Evolutionary conservation across 2,888 invertebrate genomes (phyloP).

Genomic region (Orgyia antiqua): DNA sequence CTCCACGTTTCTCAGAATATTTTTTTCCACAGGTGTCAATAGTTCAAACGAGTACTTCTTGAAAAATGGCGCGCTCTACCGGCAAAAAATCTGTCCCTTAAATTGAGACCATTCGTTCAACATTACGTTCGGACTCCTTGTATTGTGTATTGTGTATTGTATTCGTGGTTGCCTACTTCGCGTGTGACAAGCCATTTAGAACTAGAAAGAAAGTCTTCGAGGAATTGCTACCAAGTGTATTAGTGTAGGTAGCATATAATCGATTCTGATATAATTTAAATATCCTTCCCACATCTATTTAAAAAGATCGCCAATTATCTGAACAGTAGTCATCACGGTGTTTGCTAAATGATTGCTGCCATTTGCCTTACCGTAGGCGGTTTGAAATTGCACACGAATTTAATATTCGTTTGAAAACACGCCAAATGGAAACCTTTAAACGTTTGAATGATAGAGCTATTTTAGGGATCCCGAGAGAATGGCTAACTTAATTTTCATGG

Average conservation of each 20-base stretch:
- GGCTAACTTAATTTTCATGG: background rate
- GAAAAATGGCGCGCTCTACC: too few species aligned
- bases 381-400: constrained; percentile 37
- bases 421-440: constrained; percentile 17
- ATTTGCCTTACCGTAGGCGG: constrained; percentile 53
- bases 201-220: too few species aligned
- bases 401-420: constrained; percentile 21
- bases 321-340: constrained; percentile 48
- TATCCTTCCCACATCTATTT: constrained; percentile 9
- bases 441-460: constrained; percentile 15
- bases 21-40: too few species aligned
- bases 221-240: background rate
- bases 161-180: too few species aligned
- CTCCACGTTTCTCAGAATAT: too few species aligned
- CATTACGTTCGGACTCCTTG: constrained; percentile 2
- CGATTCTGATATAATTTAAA: constrained; percentile 1
- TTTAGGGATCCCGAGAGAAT: background rate
- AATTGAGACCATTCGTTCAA: too few species aligned
- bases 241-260: background rate
- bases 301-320: constrained; percentile 12
- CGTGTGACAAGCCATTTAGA: too few species aligned
- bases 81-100: too few species aligned
- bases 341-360: constrained; percentile 52
- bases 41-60: too few species aligned
- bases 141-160: too few species aligned